Percentiles rank a stretch among this genome's conserved stretches.
These are phyloP conservation scores for Danaus chrysippus DNA, from an alignment of 2,888 invertebrate genomes.

Conservation along the genomic window DNA sequence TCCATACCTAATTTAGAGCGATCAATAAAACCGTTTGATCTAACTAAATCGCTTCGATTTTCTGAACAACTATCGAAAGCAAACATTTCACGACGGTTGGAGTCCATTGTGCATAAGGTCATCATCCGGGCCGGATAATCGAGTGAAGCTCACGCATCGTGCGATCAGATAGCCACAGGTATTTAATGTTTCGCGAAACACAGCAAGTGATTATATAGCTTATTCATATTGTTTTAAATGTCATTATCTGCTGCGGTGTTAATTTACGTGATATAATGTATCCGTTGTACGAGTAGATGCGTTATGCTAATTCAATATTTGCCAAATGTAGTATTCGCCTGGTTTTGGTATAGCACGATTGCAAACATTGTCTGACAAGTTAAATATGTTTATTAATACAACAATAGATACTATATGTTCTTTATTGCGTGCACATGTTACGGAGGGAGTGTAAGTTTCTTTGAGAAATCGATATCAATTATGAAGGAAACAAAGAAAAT, in stretches of 20 bases:
- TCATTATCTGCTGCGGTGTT: constrained; percentile 11
- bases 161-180: constrained; percentile 31
- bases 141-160: constrained; percentile 36
- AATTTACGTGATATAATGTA: constrained; percentile 9
- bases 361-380: constrained; percentile 30
- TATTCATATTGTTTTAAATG: not conserved
- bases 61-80: constrained; percentile 35
- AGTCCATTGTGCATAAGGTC: constrained; percentile 38
- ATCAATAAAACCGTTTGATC: constrained; percentile 1
- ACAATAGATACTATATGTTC: not conserved
- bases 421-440: not conserved
- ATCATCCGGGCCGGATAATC: constrained; percentile 46
- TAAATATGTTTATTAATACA: constrained; percentile 23
- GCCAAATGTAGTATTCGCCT: constrained; percentile 43
- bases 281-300: constrained; percentile 29
- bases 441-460: too few species aligned
- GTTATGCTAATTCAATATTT: constrained; percentile 54
- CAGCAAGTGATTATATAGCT: constrained; percentile 13
- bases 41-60: constrained; percentile 31
- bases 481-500: too few species aligned
- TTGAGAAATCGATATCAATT: too few species aligned
- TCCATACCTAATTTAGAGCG: not conserved
- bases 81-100: constrained; percentile 35
- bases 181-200: constrained; percentile 2
- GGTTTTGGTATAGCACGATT: constrained; percentile 25